These are phyloP conservation scores for Struthidea cinerea DNA, from an alignment of 2,113 vertebrate species.

Conservation along the genomic window DNA sequence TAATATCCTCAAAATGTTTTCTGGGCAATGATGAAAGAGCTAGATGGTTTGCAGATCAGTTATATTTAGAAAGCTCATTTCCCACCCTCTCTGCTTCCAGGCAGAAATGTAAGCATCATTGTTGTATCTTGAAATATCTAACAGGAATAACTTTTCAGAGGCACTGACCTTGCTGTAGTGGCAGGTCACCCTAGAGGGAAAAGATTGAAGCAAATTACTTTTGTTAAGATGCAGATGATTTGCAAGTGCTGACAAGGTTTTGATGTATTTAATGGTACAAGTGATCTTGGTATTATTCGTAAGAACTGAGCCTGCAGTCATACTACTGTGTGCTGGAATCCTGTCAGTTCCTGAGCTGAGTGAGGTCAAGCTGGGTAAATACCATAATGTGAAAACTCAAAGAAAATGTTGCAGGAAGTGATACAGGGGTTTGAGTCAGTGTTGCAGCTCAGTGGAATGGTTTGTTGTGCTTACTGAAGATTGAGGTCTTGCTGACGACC, in stretches of 20 bases:
- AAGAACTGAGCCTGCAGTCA: constrained; percentile 25
- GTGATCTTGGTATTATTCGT: not conserved
- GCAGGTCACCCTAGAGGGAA: constrained; percentile 49
- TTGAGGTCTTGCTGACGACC: not conserved
- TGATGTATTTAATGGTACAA: constrained; percentile 58
- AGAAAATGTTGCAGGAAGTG: not conserved
- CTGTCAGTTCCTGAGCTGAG: not conserved
- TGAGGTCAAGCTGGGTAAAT: not conserved
- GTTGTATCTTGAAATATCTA: constrained; percentile 27
- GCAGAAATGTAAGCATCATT: constrained; percentile 27
- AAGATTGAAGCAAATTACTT: constrained; percentile 45
- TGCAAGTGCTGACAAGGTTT: constrained; percentile 52
- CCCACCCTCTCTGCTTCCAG: not conserved
- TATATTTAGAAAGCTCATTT: constrained; percentile 19
- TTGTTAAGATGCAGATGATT: constrained; percentile 56
- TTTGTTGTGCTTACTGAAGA: not conserved
- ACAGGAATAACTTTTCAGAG: constrained; percentile 33
- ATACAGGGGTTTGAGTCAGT: accelerated
- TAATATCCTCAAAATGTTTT: not conserved
- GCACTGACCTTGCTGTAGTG: constrained; percentile 37
- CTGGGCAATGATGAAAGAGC: not conserved
- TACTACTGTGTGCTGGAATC: not conserved
- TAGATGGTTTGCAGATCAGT: not conserved
- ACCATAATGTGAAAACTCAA: not conserved
- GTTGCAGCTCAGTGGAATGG: no score